Base-by-base conservation (phyloP, 2,888 invertebrate genomes). In the Limnephilus rhombicus region DNA sequence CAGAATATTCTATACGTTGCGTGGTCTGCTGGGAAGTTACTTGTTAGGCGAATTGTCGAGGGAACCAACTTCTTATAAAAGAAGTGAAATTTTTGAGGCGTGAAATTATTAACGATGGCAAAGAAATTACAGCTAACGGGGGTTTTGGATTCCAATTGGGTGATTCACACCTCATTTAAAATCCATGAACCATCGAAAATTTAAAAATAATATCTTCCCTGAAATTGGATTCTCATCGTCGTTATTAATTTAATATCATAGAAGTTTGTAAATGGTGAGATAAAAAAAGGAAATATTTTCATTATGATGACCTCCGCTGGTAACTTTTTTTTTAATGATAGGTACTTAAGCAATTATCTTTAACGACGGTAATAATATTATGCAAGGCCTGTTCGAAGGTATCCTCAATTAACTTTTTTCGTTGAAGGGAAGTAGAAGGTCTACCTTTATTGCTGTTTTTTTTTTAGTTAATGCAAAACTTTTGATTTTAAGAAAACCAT, bases 41-140 rank as follows among this genome's bases (percentile, higher is more conserved):
- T 83, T 37, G 82, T 15, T 34, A 83, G 24, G 82, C 29, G 82
- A 83, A 83, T 83, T 83, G 31, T 34, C 34, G 82, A 83, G 29
- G 9, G 82, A 37, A 83, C 82, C 34, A 34, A 83, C 82, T 83
- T 83, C 18, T 34, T 83, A 83, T 18, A 83, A 83, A 83, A 37
- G 82, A 83, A 37, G 34, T 37, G 82, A 83, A 83, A 34, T 83
- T 83, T 83, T 83, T 18, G 82, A 83, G 82, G 34, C 82, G 82
- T 83, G 82, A 83, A 83, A 83, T 83, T 83, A 83, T 83, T 34
- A 83, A 83, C 82, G 34, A 34, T 31, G 29, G 31, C 31, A 83
- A 83, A 83, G 34, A 83, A 18, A 68, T 68, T 68, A 68, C 68
- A 24, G n/a, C 68, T 68, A 68, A 68, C 68, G 68, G 68, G 68